These are phyloP conservation scores for Mixornis gularis DNA, from an alignment of 2,113 vertebrate species.

Conservation along the genomic window DNA sequence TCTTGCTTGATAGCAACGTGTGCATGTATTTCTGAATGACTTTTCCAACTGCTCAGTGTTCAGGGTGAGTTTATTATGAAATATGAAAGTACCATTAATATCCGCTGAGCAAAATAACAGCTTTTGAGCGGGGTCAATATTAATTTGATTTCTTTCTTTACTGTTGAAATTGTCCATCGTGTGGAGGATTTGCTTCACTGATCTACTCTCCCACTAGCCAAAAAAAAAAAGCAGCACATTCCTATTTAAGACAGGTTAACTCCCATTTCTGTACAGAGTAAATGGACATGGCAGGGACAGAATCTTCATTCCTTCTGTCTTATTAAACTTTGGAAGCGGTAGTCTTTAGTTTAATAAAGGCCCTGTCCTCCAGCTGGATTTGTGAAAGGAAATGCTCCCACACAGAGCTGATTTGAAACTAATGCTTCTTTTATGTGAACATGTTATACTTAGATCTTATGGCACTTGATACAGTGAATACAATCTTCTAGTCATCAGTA, in stretches of 20 bases:
- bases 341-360: constrained; percentile 5
- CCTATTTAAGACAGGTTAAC: not conserved
- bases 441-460: not conserved
- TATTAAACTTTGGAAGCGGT: not conserved
- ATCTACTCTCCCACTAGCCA: not conserved
- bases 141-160: not conserved
- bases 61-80: not conserved
- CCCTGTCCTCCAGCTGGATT: constrained; percentile 24
- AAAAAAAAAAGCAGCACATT: not conserved
- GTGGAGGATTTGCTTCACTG: not conserved
- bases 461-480: not conserved
- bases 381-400: constrained; percentile 43
- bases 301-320: not conserved
- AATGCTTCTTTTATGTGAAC: constrained; percentile 25
- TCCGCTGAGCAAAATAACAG: not conserved
- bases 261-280: not conserved
- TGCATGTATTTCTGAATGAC: not conserved
- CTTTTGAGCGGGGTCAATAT: not conserved
- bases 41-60: not conserved
- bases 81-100: not conserved
- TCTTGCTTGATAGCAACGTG: not conserved
- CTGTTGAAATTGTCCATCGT: not conserved
- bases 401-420: constrained; percentile 22
- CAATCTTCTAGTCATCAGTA: constrained; percentile 8
- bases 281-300: not conserved